Base-by-base conservation (phyloP, 1,140 invertebrate species). In the Drosophila neocordata region DNA sequence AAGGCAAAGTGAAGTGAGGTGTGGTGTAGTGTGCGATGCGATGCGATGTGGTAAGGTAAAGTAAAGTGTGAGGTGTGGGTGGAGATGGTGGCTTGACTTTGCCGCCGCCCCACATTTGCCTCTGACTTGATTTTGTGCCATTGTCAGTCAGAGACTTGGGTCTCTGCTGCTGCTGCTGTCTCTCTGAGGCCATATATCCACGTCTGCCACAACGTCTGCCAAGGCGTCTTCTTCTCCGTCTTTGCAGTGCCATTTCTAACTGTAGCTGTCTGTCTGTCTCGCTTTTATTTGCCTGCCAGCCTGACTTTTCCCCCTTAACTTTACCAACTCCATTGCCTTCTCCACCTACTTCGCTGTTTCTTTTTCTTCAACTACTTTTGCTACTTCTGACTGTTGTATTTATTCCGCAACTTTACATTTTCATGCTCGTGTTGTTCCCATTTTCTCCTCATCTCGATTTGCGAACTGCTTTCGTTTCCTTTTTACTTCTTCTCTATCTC, bases 191-290 rank as follows among this genome's bases (percentile, higher is more conserved):
- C 71, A 87, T 85, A 87, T 85, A 85, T 85, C 68, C 79, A 85
- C 78, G 82, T 85, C 81, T 85, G 81, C 81, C 67, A 82, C 82
- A 82, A 70, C 48, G 81, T 85, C 81, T 85, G 82, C 81, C 68
- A 61, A 37, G 57, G 35, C 69, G 38, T 56, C 69, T 73, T 70
- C 64, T 69, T 65, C 48, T 60, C 62, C 44, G 44, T 27, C 41
- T 61, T 22, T 24, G 22, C 5, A 35, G 20, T 24, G 60, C 31
- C 31, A 27, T 44, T 62, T 35, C 57, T 59, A 59, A 59, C 57
- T 59, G 57, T 59, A 34, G 53, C 27, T 56, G n/a, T 34, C 53
- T 56, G n/a, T 34, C 53, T 35, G 13, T 18, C 27, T 35, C 53
- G 24, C 53, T 55, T 55, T 34, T 34, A 13, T 34, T 34, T 15